Evolutionary conservation across 2,113 vertebrate genomes (phyloP), one percentile per base, ranked within the genome.

Genomic region (Chauna torquata): DNA sequence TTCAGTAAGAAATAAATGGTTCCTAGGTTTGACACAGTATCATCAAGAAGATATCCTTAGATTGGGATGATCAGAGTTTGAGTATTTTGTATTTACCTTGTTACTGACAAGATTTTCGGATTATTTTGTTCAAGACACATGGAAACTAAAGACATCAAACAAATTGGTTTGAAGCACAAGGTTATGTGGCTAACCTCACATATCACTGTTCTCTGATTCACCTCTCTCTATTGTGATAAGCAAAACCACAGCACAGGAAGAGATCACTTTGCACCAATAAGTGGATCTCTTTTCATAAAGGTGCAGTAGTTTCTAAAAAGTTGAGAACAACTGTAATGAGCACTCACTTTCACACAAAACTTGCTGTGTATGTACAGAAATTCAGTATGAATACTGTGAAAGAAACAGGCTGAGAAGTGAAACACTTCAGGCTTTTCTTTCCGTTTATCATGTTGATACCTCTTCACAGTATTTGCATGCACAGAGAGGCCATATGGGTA

Each of bases 181-280:
- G 68, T 83, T 85, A 62, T 95, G 94, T 81, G 93, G 83, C 94
- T 96, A 94, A 89, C 75, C 88, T 95, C 93, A 93, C 34, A 40
- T 59, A 76, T 92, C 88, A 68, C 47, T 12, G 40, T 88, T 55
- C 59, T 92, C 92, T 70, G 42, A 52, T 71, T 96, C 90, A 87
- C 86, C 80, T 94, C 64, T 93, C 57, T 64, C 47, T 69, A n/a
- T 24, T 61, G 50, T 19, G 74, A 14, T 36, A 90, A 66, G 22
- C 82, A 91, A 85, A 95, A 81, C 36, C 47, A 1, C 55, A 85
- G 86, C 34, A 16, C 47, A 91, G 74, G 54, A 28, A 71, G 81
- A 86, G 50, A 76, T 79, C 19, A 7, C 58, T 79, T 76, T 68
- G 65, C 52, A 61, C 24, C 45, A 65, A 27, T 58, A 47, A 52